Conservation (phyloP, 2,888 invertebrate genomes). For the Lithophane ornitopus region DNA sequence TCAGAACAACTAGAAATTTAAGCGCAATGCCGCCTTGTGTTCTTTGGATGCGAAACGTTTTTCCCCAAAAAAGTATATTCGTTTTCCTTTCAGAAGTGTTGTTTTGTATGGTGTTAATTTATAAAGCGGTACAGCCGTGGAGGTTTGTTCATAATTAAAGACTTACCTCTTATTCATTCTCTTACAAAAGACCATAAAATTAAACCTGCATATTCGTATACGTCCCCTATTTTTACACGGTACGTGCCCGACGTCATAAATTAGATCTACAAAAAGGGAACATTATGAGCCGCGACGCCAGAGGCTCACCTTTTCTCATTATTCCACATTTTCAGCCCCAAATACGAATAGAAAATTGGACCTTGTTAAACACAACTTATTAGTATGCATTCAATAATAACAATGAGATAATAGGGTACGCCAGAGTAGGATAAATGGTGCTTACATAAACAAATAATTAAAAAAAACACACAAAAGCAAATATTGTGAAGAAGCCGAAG, state of each 20-base stretch:
- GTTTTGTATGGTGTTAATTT: slow-evolving; percentile 78
- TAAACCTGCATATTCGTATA: slow-evolving; percentile 86
- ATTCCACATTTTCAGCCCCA: slow-evolving; percentile 76
- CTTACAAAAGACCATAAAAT: slow-evolving; percentile 84
- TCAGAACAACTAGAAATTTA: slow-evolving; percentile 66
- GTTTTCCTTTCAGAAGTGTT: slow-evolving; percentile 72
- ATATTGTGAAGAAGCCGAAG: slow-evolving; percentile 21
- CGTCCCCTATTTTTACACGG: slow-evolving; percentile 82
- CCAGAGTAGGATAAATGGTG: slow-evolving; percentile 21
- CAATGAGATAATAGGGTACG: slow-evolving; percentile 45
- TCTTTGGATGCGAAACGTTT: slow-evolving; percentile 66
- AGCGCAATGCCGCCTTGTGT: slow-evolving; percentile 61
- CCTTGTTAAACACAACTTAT: slow-evolving; percentile 69
- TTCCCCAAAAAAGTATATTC: slow-evolving; percentile 64
- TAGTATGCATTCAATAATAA: slow-evolving; percentile 66
- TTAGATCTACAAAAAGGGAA: slow-evolving; percentile 85
- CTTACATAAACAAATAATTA: background rate
- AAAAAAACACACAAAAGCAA: slow-evolving; percentile 21
- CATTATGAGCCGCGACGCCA: slow-evolving; percentile 80
- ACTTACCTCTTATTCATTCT: slow-evolving; percentile 83
- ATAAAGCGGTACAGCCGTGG: slow-evolving; percentile 73
- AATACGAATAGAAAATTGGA: slow-evolving; percentile 74
- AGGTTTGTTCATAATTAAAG: slow-evolving; percentile 84
- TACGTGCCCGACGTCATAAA: slow-evolving; percentile 84
- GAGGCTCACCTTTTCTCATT: slow-evolving; percentile 82